phyloP scores from a whole-genome alignment of 1,140 invertebrate genomes.

The Trichoplusia ni region DNA sequence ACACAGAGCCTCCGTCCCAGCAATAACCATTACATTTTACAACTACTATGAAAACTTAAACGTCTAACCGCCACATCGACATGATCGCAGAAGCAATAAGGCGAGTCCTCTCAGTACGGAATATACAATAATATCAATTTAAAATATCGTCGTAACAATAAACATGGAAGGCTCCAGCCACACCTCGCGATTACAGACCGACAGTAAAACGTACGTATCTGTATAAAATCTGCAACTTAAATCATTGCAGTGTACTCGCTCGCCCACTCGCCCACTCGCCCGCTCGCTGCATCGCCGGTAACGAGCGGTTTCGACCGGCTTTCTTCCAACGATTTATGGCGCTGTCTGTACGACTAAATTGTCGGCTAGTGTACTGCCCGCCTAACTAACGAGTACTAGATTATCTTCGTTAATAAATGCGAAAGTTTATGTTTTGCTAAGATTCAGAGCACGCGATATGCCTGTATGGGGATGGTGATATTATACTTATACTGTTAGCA shows the following conservation, averaged over 20 bases:
- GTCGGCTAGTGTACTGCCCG: conserved; percentile 12
- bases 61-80: background rate
- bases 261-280: too few relatives aligned
- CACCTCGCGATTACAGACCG: conserved; percentile 18
- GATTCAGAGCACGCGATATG: conserved; percentile 5
- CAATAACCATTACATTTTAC: conserved; percentile 18
- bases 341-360: conserved; percentile 11
- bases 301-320: conserved; percentile 18
- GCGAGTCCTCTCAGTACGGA: conserved; percentile 2
- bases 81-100: background rate
- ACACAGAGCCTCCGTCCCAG: background rate
- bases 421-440: conserved; percentile 30
- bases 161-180: conserved; percentile 15
- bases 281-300: background rate
- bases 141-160: conserved; percentile 15
- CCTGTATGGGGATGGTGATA: background rate
- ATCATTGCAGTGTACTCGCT: conserved; percentile 14
- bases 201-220: conserved; percentile 10
- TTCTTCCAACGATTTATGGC: conserved; percentile 27
- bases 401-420: conserved; percentile 28
- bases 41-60: conserved; percentile 11
- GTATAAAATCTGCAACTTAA: conserved; percentile 22
- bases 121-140: conserved; percentile 20
- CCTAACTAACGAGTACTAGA: conserved; percentile 22
- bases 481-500: background rate